These are phyloP conservation scores for Cheilosia vulpina DNA, from an alignment of 2,888 invertebrate species.

Conservation along the genomic window DNA sequence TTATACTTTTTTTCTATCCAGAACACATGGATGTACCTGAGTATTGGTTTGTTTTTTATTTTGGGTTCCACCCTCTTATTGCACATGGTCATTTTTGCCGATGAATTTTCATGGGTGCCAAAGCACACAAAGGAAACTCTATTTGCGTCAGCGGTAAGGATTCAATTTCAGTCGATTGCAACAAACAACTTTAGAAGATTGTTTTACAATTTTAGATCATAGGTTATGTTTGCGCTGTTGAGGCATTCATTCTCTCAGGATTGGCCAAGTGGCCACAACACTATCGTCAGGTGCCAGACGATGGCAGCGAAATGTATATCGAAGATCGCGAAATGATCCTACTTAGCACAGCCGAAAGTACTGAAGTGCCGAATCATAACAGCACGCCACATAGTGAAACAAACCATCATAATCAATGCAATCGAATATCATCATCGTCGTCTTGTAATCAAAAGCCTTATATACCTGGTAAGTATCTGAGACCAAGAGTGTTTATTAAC, in stretches of 20 bases:
- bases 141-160: constrained; percentile 87
- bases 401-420: constrained; percentile 82
- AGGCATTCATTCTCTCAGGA: constrained; percentile 86
- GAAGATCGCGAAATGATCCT: constrained; percentile 85
- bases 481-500: background rate
- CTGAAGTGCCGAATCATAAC: constrained; percentile 82
- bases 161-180: background rate
- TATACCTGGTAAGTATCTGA: constrained; percentile 82
- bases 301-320: constrained; percentile 86
- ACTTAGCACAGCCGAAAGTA: constrained; percentile 84
- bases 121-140: constrained; percentile 89
- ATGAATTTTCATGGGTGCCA: constrained; percentile 88
- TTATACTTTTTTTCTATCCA: constrained; percentile 78
- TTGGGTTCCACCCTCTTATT: constrained; percentile 88
- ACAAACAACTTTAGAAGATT: background rate
- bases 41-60: constrained; percentile 89
- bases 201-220: constrained; percentile 84
- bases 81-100: constrained; percentile 88
- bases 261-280: constrained; percentile 86
- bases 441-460: constrained; percentile 84
- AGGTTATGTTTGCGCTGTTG: constrained; percentile 86
- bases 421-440: constrained; percentile 83
- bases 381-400: constrained; percentile 80
- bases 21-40: constrained; percentile 90
- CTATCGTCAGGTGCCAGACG: constrained; percentile 87